A percentile compares a stretch with the other conserved stretches of the same genome.
phyloP scores from a whole-genome alignment of 2,797 vertebrate genomes.

The Peromyscus nudipes region DNA sequence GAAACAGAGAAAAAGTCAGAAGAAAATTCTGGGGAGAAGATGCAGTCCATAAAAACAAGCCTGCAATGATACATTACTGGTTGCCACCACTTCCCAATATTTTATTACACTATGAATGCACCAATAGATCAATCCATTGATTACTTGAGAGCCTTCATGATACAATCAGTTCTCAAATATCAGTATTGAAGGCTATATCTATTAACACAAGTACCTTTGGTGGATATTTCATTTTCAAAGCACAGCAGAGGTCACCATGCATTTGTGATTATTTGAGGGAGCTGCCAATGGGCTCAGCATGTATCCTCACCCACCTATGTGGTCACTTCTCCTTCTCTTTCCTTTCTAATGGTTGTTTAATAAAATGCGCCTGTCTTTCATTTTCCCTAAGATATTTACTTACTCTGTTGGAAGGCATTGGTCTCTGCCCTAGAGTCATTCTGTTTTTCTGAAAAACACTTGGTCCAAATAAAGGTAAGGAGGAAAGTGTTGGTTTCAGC shows the following conservation, averaged over 20 bases:
- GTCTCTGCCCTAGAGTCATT: background rate
- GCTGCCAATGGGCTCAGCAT: background rate
- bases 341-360: background rate
- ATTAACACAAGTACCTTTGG: background rate
- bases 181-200: background rate
- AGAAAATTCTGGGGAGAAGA: background rate
- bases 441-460: background rate
- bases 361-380: background rate
- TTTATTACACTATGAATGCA: background rate
- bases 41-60: no score
- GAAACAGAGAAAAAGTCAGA: background rate
- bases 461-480: background rate
- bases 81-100: background rate
- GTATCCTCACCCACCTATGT: fast-evolving
- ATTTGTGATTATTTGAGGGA: background rate
- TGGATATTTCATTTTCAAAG: background rate
- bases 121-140: background rate
- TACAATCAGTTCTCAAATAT: background rate
- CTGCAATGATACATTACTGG: background rate
- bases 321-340: background rate
- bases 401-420: background rate
- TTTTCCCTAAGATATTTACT: background rate
- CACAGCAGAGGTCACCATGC: background rate
- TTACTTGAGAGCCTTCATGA: background rate
- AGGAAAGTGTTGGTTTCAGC: background rate